Evolutionary conservation across 64 coral and sea anemone species (phyloP), one percentile per base, ranked within the genome.

Genomic region (Stylophora pistillata): DNA sequence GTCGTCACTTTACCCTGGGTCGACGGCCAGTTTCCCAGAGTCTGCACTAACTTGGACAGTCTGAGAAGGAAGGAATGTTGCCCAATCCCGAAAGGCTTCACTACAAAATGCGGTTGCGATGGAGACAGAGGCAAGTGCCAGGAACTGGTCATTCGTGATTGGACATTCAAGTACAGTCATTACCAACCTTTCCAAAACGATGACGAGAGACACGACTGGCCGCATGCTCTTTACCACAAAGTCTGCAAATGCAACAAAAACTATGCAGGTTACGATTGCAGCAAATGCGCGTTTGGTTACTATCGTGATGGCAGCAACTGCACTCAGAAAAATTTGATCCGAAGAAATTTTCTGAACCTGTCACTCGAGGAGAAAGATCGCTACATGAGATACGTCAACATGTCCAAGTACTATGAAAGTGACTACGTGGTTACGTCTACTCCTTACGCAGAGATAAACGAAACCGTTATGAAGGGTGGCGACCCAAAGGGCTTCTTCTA

Each of bases 1-100:
- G 37, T 47, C 7, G 37, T 47, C 37, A 47, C 37, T 47, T 4
- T 47, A 47, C 37, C 0, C 37, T 47, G 37, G 37, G 23, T 68
- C 0, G n/a, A 73, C 27, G 69, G 74, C 25, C 94, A 95, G 79
- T 91, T 95, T 85, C 94, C 94, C 16, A 88, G 69, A 23, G 74
- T 1, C 4, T 95, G 94, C 62, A 58, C 73, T 1, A 82, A 78
- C 33, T 0, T 52, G 15, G 37, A 87, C 4, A 95, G 78, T 56
- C 64, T 91, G 20, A 74, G 27, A 13, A 88, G 1, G 37, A 95
- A 88, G 57, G 68, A 37, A 17, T 95, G 94, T 72, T 95, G 94
- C 57, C 94, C 94, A 4, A 28, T 77, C 47, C 94, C 94, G 4
- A 55, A 58, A 25, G 85, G 89, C 16, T 88, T 91, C n/a, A 20